Conservation (phyloP, 2,888 invertebrate species). For the Ptycholaimellus sp. region DNA sequence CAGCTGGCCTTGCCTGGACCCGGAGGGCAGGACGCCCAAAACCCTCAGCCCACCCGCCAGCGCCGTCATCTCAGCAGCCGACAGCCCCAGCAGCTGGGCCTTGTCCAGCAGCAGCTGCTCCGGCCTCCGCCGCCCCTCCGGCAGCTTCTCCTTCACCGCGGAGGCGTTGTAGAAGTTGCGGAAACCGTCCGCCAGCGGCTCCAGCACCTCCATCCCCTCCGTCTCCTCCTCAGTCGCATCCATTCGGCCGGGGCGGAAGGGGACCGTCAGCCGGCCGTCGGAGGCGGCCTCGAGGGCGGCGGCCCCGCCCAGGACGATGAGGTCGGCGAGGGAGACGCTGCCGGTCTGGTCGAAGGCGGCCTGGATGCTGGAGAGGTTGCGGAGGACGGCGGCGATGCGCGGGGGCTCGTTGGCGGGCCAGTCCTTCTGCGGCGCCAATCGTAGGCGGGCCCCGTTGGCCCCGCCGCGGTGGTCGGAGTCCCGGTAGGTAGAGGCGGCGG, state of each 20-base stretch:
- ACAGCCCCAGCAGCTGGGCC: conserved; percentile 5
- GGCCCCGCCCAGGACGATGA: conserved; percentile 5
- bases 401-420: conserved; percentile 6
- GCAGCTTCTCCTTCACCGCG: too few relatives aligned
- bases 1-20: conserved; percentile 2
- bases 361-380: conserved; percentile 1
- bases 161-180: conserved; percentile 1
- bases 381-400: conserved; percentile 1
- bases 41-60: conserved; percentile 6
- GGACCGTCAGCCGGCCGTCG: conserved; percentile 5
- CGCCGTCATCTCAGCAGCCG: conserved; percentile 6
- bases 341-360: background rate
- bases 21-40: conserved; percentile 4
- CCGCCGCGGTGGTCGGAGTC: conserved; percentile 5
- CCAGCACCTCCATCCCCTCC: conserved; percentile 3
- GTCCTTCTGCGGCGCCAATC: conserved; percentile 6
- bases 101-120: conserved; percentile 5
- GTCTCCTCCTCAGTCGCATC: conserved; percentile 6
- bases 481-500: conserved; percentile 3
- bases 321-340: conserved; percentile 3
- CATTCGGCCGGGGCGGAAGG: conserved; percentile 2
- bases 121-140: background rate
- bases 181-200: conserved; percentile 6
- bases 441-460: conserved; percentile 6
- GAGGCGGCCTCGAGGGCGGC: conserved; percentile 5